A percentile compares a stretch with the other conserved stretches of the same genome.
Evolutionary conservation across 2,113 vertebrate species (phyloP).

Genomic region (Sisor rabdophorus): DNA sequence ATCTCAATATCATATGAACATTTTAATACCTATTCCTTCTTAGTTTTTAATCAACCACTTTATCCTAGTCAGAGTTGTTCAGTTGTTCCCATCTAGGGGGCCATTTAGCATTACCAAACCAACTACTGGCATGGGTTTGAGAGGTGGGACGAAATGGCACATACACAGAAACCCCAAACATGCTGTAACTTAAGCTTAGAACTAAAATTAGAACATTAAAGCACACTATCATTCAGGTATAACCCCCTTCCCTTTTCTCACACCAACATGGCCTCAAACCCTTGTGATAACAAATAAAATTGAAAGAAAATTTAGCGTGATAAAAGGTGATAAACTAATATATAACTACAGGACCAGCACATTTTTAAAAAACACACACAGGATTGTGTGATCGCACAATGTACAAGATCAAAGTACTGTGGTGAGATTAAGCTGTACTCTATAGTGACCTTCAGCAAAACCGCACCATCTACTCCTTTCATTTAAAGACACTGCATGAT

Average conservation of each 20-base stretch:
- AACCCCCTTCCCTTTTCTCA: background rate
- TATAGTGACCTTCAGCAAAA: conserved; percentile 7
- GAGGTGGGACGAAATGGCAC: background rate
- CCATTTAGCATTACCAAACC: background rate
- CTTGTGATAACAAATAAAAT: background rate
- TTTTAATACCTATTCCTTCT: background rate
- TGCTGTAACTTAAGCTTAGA: background rate
- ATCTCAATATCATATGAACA: conserved; percentile 14
- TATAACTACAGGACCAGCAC: background rate
- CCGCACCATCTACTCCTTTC: conserved; percentile 20
- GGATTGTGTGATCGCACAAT: background rate
- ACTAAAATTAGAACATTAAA: background rate
- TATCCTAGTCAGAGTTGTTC: background rate
- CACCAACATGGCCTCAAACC: background rate
- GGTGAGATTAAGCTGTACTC: conserved; percentile 17
- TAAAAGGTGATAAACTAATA: background rate
- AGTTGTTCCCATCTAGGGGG: background rate
- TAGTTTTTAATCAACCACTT: background rate
- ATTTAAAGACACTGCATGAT: conserved; percentile 8
- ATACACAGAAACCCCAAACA: background rate
- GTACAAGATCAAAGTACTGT: background rate
- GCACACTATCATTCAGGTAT: background rate
- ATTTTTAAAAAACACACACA: conserved; percentile 1
- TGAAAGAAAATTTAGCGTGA: background rate
- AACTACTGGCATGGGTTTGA: background rate